Evolutionary conservation across 2,113 vertebrate species (phyloP), one percentile per base, ranked within the genome.

Genomic region (Ardeotis arabs): DNA sequence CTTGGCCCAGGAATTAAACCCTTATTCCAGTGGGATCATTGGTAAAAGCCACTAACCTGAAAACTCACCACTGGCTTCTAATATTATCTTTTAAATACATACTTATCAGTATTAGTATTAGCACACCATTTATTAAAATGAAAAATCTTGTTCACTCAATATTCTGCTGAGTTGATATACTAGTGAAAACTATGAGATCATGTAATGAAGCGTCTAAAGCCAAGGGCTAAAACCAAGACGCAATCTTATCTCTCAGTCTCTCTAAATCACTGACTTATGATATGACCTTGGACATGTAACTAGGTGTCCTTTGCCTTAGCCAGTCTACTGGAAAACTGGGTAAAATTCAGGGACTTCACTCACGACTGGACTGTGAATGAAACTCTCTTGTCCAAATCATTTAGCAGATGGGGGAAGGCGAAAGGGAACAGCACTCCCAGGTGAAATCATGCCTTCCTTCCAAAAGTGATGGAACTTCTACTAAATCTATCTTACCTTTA

Each of bases 401-500:
- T 86, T 37, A 78, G 44, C 29, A 88, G 41, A n/a, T 28, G 2
- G 6, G 37, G 20, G 8, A 87, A 89, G 14, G 20, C 0, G 0
- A 73, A 58, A 73, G 12, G 15, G 15, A 68, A 59, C 7, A 10
- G 55, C 23, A 50, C 19, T 55, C 39, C 24, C 90, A 25, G 23
- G 6, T 66, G 49, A 84, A 73, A 45, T 78, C 22, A 33, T 21
- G 62, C 47, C 35, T 76, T 75, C 59, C 64, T 82, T 37, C 21
- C 44, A 89, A 76, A 87, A 33, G 66, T 45, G 39, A 94, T 15
- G 55, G 44, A 73, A 74, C 24, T 93, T 56, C 72, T 14, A 79
- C 72, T 44, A 31, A 88, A 59, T 47, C 45, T 70, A 80, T 90
- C 98, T 69, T 98, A 99, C 99, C 99, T 99, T 99, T 99, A 99